A percentile compares a stretch with the other conserved stretches of the same genome.
Conservation (phyloP, 2,113 vertebrate species). For the Menura novaehollandiae region DNA sequence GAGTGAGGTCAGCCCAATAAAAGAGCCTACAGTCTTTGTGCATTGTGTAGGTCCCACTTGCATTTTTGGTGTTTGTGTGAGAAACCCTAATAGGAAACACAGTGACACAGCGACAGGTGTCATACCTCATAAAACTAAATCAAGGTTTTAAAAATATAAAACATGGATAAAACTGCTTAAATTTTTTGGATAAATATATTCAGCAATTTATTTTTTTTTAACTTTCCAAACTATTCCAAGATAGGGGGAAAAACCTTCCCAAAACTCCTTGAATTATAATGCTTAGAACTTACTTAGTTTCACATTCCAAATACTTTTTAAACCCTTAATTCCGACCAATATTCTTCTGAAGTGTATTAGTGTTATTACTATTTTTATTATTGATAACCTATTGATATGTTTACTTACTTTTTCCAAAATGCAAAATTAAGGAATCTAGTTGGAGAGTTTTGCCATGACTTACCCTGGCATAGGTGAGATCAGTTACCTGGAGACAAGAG, state of each 20-base stretch:
- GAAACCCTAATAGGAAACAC: background rate
- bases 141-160: background rate
- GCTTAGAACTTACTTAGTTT: background rate
- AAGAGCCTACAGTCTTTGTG: background rate
- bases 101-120: background rate
- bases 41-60: background rate
- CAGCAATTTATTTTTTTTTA: background rate
- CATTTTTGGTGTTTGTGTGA: accelerated
- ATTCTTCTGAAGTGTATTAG: background rate
- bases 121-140: background rate
- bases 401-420: background rate
- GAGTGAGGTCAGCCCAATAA: background rate
- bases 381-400: background rate
- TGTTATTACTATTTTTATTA: background rate
- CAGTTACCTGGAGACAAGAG: background rate
- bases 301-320: background rate
- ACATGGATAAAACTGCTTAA: background rate
- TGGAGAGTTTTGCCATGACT: background rate
- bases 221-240: background rate
- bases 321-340: background rate
- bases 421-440: background rate
- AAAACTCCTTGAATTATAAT: background rate
- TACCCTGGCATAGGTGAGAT: background rate
- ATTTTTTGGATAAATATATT: background rate
- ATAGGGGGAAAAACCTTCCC: accelerated